These are phyloP conservation scores for Dasysyrphus albostriatus DNA, from an alignment of 2,888 invertebrate species.

Conservation along the genomic window DNA sequence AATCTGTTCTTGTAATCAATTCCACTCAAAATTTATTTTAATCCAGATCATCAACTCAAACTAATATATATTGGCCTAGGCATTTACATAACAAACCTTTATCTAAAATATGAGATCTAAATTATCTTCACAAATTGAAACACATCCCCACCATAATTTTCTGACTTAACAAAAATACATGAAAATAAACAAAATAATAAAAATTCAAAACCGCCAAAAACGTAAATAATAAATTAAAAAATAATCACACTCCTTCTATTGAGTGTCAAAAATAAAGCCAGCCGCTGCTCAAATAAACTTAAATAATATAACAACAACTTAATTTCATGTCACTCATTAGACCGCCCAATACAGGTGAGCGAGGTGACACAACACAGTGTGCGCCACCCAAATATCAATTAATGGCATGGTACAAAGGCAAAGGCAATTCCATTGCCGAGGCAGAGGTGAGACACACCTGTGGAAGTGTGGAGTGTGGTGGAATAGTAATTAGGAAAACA, in stretches of 20 bases:
- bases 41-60: no score
- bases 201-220: constrained; percentile 7
- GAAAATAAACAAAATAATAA: background rate
- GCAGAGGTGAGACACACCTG: constrained; percentile 62
- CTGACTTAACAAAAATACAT: background rate
- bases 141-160: background rate
- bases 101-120: background rate
- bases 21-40: no score
- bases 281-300: constrained; percentile 17
- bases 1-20: no score
- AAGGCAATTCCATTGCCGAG: background rate
- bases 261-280: background rate
- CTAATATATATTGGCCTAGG: no score
- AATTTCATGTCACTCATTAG: constrained; percentile 26
- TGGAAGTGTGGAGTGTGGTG: constrained; percentile 48
- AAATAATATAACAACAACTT: constrained; percentile 5
- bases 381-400: constrained; percentile 56
- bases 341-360: constrained; percentile 16
- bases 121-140: background rate
- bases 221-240: background rate
- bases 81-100: no score
- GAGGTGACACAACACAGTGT: constrained; percentile 10
- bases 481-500: constrained; percentile 61
- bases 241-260: constrained; percentile 8
- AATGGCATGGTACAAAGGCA: constrained; percentile 8